A percentile compares a stretch with the other conserved stretches of the same genome.
These are phyloP conservation scores for Philhelius pedissequus DNA, from an alignment of 2,888 invertebrate genomes.

Conservation along the genomic window DNA sequence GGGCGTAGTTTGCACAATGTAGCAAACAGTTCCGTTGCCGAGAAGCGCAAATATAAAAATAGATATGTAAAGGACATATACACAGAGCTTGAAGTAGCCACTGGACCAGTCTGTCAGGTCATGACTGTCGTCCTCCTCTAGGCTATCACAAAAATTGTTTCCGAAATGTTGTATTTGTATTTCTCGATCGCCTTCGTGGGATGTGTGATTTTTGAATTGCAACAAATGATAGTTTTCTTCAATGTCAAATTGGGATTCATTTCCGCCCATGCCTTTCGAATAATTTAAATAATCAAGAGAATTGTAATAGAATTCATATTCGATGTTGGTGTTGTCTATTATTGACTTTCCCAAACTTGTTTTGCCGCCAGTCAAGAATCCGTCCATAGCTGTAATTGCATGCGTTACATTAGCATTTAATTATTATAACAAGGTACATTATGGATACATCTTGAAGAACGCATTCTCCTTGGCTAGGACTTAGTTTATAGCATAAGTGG, in stretches of 20 bases:
- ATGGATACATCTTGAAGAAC: background rate
- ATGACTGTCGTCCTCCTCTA: conserved; percentile 64
- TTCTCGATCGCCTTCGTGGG: conserved; percentile 26
- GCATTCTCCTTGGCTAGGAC: background rate
- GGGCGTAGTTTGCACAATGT: conserved; percentile 89
- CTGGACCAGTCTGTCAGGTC: conserved; percentile 76
- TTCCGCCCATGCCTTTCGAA: conserved; percentile 17
- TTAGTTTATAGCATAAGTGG: background rate
- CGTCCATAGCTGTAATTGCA: background rate
- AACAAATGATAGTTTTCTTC: conserved; percentile 27
- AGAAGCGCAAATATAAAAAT: conserved; percentile 86
- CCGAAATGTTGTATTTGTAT: conserved; percentile 16
- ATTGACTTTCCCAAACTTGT: background rate
- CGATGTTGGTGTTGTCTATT: conserved; percentile 4
- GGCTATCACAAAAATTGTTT: conserved; percentile 72
- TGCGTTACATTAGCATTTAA: background rate
- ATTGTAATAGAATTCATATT: conserved; percentile 38
- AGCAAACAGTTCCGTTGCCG: conserved; percentile 91
- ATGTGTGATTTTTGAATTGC: conserved; percentile 17
- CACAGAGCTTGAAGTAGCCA: conserved; percentile 82
- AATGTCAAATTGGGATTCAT: background rate
- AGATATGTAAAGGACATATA: conserved; percentile 86
- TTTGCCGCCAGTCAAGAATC: background rate
- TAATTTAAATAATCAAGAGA: conserved; percentile 34
- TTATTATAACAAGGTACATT: background rate